Conservation (phyloP, 2,797 vertebrate species). For the Morus bassanus region DNA sequence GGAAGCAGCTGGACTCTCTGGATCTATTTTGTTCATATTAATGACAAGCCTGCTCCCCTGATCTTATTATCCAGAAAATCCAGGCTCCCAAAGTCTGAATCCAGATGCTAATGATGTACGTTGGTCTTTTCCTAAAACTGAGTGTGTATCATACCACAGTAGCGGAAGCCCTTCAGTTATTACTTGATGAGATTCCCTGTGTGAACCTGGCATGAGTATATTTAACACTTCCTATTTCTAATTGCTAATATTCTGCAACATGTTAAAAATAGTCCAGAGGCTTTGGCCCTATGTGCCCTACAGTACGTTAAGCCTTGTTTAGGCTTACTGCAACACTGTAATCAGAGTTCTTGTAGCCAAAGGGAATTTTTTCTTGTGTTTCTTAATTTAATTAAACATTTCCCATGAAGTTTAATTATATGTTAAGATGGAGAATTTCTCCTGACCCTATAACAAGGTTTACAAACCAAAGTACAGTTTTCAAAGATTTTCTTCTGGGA, state of each 20-base stretch:
- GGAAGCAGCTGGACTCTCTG: neutral
- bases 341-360: neutral
- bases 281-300: neutral
- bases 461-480: neutral
- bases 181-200: neutral
- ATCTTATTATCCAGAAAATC: neutral
- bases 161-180: neutral
- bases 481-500: neutral
- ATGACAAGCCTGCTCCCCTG: neutral
- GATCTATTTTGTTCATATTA: neutral
- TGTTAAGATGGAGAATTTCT: neutral
- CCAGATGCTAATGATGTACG: neutral
- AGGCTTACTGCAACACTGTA: neutral
- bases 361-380: neutral
- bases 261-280: neutral
- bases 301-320: neutral
- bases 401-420: slow-evolving; percentile 26
- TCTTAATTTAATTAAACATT: slow-evolving; percentile 48
- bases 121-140: neutral
- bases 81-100: neutral
- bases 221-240: slow-evolving; percentile 14
- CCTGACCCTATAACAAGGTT: neutral
- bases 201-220: neutral
- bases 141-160: neutral
- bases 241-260: neutral